A percentile compares a stretch with the other conserved stretches of the same genome.
Conservation (phyloP, 2,888 invertebrate genomes). For the Dysmachus trigonus region DNA sequence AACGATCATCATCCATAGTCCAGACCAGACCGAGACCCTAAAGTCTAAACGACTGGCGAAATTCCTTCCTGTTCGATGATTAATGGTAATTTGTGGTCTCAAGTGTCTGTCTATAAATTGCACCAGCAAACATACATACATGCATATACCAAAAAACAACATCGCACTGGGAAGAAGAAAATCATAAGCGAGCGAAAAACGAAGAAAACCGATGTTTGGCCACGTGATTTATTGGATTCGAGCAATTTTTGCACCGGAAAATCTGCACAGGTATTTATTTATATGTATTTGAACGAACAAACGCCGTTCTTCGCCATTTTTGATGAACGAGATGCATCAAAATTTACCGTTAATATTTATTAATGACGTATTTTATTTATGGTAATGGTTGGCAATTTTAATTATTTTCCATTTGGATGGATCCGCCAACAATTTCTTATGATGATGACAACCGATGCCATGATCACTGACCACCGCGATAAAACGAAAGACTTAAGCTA, state of each 20-base stretch:
- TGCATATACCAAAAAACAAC: neutral
- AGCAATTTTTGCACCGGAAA: neutral
- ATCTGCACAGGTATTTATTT: neutral
- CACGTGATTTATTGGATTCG: slow-evolving; percentile 25
- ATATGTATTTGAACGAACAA: neutral
- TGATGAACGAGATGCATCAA: neutral
- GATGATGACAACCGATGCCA: neutral
- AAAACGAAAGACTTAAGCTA: neutral
- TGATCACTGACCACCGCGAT: neutral
- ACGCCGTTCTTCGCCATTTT: neutral
- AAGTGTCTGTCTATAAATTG: slow-evolving; percentile 37
- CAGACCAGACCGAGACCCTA: neutral
- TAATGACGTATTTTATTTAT: slow-evolving; percentile 37
- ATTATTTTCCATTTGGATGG: neutral
- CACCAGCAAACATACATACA: too few relatives aligned
- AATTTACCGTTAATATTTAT: slow-evolving; percentile 34
- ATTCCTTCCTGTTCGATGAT: neutral
- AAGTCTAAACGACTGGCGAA: neutral
- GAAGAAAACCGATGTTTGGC: slow-evolving; percentile 7
- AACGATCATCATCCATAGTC: neutral
- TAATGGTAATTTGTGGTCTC: slow-evolving; percentile 34
- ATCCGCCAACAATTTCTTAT: neutral
- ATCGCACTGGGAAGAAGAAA: neutral
- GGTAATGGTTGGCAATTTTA: neutral
- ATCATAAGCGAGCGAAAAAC: neutral